Base-by-base conservation (phyloP, 2,888 invertebrate species). In the Clunio marinus region DNA sequence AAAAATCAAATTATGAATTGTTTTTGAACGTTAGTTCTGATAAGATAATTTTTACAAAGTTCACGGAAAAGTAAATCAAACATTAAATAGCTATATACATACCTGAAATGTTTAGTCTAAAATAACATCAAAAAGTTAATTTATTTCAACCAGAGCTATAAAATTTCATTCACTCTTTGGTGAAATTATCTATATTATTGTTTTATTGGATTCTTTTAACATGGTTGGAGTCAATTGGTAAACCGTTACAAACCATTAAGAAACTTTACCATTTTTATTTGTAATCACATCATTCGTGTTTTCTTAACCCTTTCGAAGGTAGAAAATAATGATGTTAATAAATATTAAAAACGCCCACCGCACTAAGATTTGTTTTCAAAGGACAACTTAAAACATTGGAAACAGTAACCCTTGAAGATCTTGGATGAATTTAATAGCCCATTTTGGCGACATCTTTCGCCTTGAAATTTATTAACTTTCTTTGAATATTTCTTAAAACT, bases 341-440 rank as follows among this genome's bases (percentile, higher is more conserved):
- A 66, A 66, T 66, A 65, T 65, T 25, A 65, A 27, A 15, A 45
- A 66, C 66, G 66, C 66, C 66, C 55, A 66, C 35, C 57, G 57
- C 25, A 57, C 25, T 27, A 3, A 32, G 22, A 51, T 35, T 66
- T 66, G 66, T 66, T 66, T 66, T 66, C 66, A 66, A 55, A 66
- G 66, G 66, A 66, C 66, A 66, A 7, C 24, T 57, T 32, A 32
- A 7, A 32, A 10, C 32, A 7, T 10, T 7, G 10, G 10, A 32
- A 32, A 32, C 10, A 10, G 10, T 7, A 10, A 4, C 32, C 10
- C 10, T 32, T 32, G 32, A 32, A 32, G 32, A 32, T 10, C 32
- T 32, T 32, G 5, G 4, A n/a, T n/a, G n/a, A n/a, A n/a, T n/a
- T n/a, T n/a, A n/a, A n/a, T n/a, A n/a, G n/a, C n/a, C n/a, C n/a